These are phyloP conservation scores for Microchirus variegatus DNA, from an alignment of 2,797 vertebrate species.

Conservation along the genomic window DNA sequence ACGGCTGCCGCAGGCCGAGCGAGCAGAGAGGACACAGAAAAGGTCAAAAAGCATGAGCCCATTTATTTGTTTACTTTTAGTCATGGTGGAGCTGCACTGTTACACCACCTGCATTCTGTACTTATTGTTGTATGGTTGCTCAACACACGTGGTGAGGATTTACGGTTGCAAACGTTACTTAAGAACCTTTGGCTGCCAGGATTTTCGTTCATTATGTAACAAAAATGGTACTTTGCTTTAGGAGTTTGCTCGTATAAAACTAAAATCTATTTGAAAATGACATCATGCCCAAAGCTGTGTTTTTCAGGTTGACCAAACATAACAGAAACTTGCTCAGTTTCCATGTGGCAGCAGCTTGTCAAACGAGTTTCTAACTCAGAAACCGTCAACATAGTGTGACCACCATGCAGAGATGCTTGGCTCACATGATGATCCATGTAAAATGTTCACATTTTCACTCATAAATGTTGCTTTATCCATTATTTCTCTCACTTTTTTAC, in stretches of 20 bases:
- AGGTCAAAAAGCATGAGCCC: conserved; percentile 6
- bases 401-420: no score
- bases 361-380: conserved; percentile 21
- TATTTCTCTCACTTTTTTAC: no score
- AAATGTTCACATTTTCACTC: no score
- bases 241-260: no score
- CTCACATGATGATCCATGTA: no score
- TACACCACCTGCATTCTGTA: conserved; percentile 3
- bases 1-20: neutral
- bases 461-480: no score
- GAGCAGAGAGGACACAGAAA: conserved; percentile 2
- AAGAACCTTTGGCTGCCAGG: no score
- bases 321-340: conserved; percentile 12
- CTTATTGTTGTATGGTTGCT: neutral
- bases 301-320: neutral
- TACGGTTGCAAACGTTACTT: no score
- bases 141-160: neutral
- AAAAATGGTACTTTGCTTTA: no score
- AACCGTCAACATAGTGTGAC: neutral
- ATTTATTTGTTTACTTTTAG: conserved; percentile 8
- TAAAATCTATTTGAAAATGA: no score
- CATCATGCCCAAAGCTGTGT: neutral
- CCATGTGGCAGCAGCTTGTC: conserved; percentile 11
- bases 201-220: no score
- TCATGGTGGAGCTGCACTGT: neutral